phyloP scores from a whole-genome alignment of 2,113 vertebrate genomes.

The Leucosticte australis region DNA sequence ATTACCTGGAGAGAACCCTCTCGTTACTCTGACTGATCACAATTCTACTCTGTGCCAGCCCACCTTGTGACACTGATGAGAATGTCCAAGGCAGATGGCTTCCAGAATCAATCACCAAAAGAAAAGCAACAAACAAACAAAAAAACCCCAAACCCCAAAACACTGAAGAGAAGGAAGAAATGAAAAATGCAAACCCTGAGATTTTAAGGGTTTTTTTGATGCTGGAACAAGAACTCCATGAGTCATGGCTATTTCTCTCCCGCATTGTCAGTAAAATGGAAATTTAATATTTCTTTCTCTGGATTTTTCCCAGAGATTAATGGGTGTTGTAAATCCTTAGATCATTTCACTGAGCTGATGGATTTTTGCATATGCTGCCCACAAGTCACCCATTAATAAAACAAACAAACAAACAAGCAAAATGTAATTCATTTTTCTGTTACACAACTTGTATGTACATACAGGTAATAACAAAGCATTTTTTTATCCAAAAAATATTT shows the following conservation, averaged over 20 bases:
- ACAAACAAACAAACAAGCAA: neutral
- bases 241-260: neutral
- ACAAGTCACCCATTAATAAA: neutral
- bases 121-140: no score
- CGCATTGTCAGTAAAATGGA: neutral
- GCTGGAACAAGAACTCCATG: neutral
- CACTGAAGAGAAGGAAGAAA: fast-evolving
- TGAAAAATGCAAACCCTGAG: neutral
- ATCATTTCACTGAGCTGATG: neutral
- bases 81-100: neutral
- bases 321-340: neutral
- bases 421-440: neutral
- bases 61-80: neutral
- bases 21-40: neutral
- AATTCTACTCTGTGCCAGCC: neutral
- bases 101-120: neutral
- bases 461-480: neutral
- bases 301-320: neutral
- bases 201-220: neutral
- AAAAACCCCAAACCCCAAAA: fast-evolving
- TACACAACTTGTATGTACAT: neutral
- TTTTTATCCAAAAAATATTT: neutral
- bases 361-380: neutral
- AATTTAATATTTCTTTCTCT: neutral
- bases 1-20: neutral